Evolutionary conservation across 2,888 invertebrate genomes (phyloP).

Genomic region (Temnothorax unifasciatus): DNA sequence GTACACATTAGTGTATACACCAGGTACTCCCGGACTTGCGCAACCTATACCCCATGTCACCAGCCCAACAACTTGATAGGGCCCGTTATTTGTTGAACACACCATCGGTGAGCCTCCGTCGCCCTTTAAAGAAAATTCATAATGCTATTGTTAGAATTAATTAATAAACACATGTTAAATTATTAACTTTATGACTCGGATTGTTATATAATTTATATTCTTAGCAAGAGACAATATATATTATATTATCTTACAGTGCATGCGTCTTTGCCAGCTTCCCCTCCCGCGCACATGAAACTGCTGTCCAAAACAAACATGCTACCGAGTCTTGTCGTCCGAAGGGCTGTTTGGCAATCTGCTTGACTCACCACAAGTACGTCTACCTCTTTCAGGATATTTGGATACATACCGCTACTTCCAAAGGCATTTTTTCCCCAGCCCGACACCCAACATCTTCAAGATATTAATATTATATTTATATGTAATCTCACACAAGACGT

Average conservation of each 20-base stretch:
- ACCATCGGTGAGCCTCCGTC: conserved; percentile 92
- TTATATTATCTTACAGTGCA: conserved; percentile 88
- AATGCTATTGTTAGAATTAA: conserved; percentile 1
- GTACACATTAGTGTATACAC: conserved; percentile 92
- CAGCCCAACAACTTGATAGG: conserved; percentile 89
- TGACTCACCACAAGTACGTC: conserved; percentile 91
- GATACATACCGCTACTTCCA: conserved; percentile 87
- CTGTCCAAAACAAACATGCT: conserved; percentile 88
- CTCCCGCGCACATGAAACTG: conserved; percentile 93
- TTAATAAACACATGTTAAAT: background rate
- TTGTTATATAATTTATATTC: no score
- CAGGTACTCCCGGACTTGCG: conserved; percentile 91
- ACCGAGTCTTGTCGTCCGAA: conserved; percentile 90
- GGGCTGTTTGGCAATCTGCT: conserved; percentile 89
- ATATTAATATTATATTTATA: conserved; percentile 17
- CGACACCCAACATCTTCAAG: conserved; percentile 89
- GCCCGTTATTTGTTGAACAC: conserved; percentile 87
- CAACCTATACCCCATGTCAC: conserved; percentile 93
- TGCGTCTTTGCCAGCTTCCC: conserved; percentile 92
- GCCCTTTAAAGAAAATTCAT: conserved; percentile 87
- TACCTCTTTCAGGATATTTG: conserved; percentile 91
- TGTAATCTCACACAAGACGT: background rate
- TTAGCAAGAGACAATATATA: background rate
- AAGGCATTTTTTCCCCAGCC: conserved; percentile 96
- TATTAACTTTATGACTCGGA: background rate